Percentiles rank a stretch among this genome's conserved stretches.
phyloP scores from a whole-genome alignment of 2,113 vertebrate species.

The Phylloscopus trochiloides region DNA sequence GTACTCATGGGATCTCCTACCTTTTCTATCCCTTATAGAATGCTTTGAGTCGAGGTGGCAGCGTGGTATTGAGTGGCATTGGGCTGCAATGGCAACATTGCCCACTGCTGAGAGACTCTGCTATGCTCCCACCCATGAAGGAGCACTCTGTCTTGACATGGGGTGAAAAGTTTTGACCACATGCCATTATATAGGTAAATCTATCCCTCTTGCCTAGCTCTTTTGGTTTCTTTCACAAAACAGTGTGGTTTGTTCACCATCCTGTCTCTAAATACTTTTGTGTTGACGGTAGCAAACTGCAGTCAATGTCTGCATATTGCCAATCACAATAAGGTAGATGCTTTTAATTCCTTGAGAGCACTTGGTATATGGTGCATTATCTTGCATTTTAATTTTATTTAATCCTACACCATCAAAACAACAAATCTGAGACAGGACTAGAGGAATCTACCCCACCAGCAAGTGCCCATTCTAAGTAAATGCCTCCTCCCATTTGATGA shows the following conservation, averaged over 20 bases:
- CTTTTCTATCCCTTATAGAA: neutral
- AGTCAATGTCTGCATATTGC: neutral
- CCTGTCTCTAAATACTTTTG: neutral
- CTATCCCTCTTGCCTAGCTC: neutral
- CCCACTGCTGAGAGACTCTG: neutral
- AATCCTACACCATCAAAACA: neutral
- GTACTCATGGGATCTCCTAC: neutral
- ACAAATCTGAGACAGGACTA: neutral
- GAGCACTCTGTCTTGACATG: neutral
- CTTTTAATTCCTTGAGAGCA: neutral
- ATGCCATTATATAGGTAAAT: neutral
- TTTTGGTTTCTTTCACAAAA: neutral
- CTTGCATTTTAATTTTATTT: neutral
- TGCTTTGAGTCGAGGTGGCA: neutral
- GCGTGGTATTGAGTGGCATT: neutral
- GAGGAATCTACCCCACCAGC: neutral
- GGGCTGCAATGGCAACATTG: accelerated
- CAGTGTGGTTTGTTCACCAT: neutral
- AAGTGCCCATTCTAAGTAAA: neutral
- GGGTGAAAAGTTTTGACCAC: neutral
- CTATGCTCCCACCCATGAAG: accelerated
- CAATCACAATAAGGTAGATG: neutral
- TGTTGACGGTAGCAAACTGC: neutral
- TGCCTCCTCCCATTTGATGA: neutral
- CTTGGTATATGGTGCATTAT: neutral